phyloP scores from a whole-genome alignment of 2,888 invertebrate species.

The Brenthis hecate region DNA sequence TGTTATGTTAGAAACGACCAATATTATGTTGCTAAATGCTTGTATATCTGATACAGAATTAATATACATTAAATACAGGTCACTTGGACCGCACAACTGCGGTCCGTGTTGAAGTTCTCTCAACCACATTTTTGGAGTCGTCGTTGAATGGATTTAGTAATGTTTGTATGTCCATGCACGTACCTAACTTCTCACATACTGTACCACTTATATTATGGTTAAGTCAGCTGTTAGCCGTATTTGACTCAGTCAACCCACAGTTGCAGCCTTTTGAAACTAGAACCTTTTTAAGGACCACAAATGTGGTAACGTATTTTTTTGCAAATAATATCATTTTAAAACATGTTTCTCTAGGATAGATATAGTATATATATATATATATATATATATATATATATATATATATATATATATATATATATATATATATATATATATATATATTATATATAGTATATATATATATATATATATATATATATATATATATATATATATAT shows the following conservation, averaged over 20 bases:
- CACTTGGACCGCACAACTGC: constrained; percentile 17
- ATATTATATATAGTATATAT: no score
- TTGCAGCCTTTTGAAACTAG: constrained; percentile 2
- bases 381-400: no score
- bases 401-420: no score
- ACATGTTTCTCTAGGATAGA: background rate
- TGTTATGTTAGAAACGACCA: background rate
- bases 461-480: no score
- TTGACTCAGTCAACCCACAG: background rate
- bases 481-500: no score
- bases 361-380: no score
- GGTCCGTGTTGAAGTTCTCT: constrained; percentile 17
- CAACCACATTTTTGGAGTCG: constrained; percentile 18
- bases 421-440: no score
- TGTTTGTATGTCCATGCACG: constrained; percentile 8
- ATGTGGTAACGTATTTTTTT: background rate
- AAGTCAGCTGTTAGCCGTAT: background rate
- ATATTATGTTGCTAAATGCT: no score
- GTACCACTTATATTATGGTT: background rate
- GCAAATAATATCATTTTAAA: background rate
- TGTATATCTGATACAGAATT: no score
- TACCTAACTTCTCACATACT: constrained; percentile 17
- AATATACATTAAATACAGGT: constrained; percentile 13
- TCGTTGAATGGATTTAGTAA: constrained; percentile 17
- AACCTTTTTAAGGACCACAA: constrained; percentile 4